Conservation (phyloP, 2,797 vertebrate species). For the Enteromius treurensis region DNA sequence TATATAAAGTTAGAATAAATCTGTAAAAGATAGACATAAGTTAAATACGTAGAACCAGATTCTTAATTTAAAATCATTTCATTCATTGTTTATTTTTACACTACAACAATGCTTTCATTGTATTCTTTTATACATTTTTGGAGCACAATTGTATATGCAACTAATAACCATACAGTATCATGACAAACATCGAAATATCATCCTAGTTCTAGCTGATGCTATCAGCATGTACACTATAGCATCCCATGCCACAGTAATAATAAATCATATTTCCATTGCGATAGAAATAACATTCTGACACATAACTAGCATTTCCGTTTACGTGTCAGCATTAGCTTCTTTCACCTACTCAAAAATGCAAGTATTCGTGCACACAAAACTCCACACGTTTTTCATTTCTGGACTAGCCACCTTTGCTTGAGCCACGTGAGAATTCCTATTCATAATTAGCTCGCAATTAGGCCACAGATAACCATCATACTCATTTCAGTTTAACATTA, state of each 20-base stretch:
- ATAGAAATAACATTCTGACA: not conserved
- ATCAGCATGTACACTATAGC: not conserved
- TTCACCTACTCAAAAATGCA: not conserved
- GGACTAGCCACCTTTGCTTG: conserved; percentile 63
- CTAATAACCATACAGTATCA: not conserved
- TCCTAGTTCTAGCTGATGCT: not conserved
- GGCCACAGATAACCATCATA: conserved; percentile 50
- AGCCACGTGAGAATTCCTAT: conserved; percentile 75
- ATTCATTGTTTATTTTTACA: not conserved
- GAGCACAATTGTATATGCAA: not conserved
- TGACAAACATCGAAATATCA: not conserved
- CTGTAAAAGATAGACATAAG: not conserved
- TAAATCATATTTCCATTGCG: not conserved
- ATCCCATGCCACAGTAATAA: not conserved
- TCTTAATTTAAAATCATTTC: not conserved
- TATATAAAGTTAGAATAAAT: not conserved
- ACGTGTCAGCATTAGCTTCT: not conserved
- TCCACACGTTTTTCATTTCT: conserved; percentile 66
- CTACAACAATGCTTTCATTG: not conserved
- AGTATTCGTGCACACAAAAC: conserved; percentile 11
- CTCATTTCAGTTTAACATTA: conserved; percentile 47
- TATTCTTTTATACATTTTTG: not conserved
- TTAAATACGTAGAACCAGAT: not conserved
- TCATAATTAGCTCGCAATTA: conserved; percentile 60
- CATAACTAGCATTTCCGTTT: not conserved